A percentile compares a stretch with the other conserved stretches of the same genome.
Evolutionary conservation across 2,113 vertebrate genomes (phyloP).

Genomic region (Todiramphus chloris): DNA sequence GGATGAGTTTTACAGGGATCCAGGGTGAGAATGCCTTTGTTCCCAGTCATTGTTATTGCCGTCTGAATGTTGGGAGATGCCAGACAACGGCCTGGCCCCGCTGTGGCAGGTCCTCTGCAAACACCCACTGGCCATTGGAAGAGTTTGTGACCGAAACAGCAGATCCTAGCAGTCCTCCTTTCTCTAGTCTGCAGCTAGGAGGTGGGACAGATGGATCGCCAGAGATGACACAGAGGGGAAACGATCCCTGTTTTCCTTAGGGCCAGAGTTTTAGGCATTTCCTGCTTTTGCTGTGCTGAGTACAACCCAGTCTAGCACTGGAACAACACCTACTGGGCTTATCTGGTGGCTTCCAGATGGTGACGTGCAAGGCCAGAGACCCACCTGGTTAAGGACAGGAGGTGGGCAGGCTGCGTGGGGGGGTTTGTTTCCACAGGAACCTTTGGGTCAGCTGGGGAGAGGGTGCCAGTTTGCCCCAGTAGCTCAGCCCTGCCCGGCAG

Average conservation of each 20-base stretch:
- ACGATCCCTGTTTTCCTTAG: not conserved
- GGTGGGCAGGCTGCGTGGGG: not conserved
- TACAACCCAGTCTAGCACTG: not conserved
- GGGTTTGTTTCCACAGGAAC: not conserved
- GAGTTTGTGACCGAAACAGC: not conserved
- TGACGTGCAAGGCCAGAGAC: not conserved
- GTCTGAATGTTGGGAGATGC: not conserved
- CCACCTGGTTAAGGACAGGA: not conserved
- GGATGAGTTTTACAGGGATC: not conserved
- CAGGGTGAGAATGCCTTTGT: not conserved
- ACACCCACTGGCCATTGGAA: rapidly evolving
- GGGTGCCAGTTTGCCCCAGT: not conserved
- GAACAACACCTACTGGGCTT: not conserved
- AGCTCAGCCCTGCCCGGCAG: not conserved
- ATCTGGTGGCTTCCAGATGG: not conserved
- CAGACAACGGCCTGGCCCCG: rapidly evolving
- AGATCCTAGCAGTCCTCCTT: not conserved
- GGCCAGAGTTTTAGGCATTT: not conserved
- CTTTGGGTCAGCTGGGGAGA: not conserved
- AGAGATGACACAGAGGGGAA: not conserved
- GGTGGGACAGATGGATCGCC: not conserved
- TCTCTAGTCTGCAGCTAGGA: not conserved
- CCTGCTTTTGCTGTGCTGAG: rapidly evolving
- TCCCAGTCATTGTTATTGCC: not conserved
- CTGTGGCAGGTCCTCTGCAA: not conserved